Conservation (phyloP, 1,140 invertebrate genomes). For the Neodiprion fabricii region DNA sequence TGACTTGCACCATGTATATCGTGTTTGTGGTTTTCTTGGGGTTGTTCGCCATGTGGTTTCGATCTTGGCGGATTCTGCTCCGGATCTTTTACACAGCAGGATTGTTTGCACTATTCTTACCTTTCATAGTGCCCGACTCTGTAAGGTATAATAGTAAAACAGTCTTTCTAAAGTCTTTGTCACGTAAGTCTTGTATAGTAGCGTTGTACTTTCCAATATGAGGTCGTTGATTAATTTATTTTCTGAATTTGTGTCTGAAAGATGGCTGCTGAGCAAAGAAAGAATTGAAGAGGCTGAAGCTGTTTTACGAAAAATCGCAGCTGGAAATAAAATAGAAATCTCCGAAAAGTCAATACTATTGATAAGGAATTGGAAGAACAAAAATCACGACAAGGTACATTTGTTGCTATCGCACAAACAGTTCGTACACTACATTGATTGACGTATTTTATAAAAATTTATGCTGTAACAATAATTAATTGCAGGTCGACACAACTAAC, state of each 20-base stretch:
- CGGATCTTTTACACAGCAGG: constrained; percentile 72
- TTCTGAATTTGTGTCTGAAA: constrained; percentile 40
- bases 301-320: constrained; percentile 69
- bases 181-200: background rate
- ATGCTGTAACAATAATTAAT: too few species aligned
- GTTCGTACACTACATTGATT: too few species aligned
- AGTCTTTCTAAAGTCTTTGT: too few species aligned
- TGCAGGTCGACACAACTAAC: background rate
- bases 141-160: constrained; percentile 48
- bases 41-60: constrained; percentile 70
- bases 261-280: constrained; percentile 78
- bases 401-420: too few species aligned
- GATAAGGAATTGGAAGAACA: background rate
- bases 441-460: too few species aligned
- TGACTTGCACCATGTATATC: constrained; percentile 75
- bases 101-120: constrained; percentile 68
- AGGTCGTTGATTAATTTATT: background rate
- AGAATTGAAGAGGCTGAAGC: constrained; percentile 68
- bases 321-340: constrained; percentile 70
- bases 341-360: constrained; percentile 55
- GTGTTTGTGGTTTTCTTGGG: constrained; percentile 74
- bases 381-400: background rate
- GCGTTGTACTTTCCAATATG: background rate
- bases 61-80: constrained; percentile 74
- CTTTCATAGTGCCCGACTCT: constrained; percentile 69